Evolutionary conservation across 2,888 invertebrate genomes (phyloP), one percentile per base, ranked within the genome.

Genomic region (Dynastes tityus): DNA sequence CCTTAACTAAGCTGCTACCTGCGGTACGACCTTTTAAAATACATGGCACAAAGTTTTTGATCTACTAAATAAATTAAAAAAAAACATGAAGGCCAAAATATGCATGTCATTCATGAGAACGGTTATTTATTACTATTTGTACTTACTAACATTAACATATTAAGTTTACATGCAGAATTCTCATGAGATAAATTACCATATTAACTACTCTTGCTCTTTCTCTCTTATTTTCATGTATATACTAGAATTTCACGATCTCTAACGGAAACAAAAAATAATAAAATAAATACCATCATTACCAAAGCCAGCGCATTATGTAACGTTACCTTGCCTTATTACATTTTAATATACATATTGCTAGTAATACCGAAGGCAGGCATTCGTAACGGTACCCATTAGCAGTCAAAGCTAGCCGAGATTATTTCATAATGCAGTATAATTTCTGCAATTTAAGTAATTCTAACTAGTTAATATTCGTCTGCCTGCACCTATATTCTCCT

Each of bases 381-480:
- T 37, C 37, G 37, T 37, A 37, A 27, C 27, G 22, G 2, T 61
- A 63, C 8, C 9, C 11, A 27, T 61, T 27, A 29, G 13, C 13
- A 32, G 32, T 63, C 32, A 63, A 63, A 63, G 29, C 63, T 32
- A 32, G 29, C 9, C 63, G 9, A 63, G 32, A 29, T 63, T 63
- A 63, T 29, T 32, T 63, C 32, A 63, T 63, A 63, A n/a, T 27
- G n/a, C 32, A 22, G 2, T 63, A 29, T 32, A 29, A 27, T 63
- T 63, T 32, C 32, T 63, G 63, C 11, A n/a, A 63, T 63, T 63
- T 63, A 63, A 13, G 32, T 63, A 27, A 63, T 63, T 63, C 2
- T 29, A 63, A 13, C 29, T 27, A 13, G 29, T 63, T 63, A 63
- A 32, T 63, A 63, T 63, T 45, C 45, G 45, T 45, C 45, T 32